A percentile compares a stretch with the other conserved stretches of the same genome.
Conservation (phyloP, 2,888 invertebrate genomes). For the Trachelus iudaicus region DNA sequence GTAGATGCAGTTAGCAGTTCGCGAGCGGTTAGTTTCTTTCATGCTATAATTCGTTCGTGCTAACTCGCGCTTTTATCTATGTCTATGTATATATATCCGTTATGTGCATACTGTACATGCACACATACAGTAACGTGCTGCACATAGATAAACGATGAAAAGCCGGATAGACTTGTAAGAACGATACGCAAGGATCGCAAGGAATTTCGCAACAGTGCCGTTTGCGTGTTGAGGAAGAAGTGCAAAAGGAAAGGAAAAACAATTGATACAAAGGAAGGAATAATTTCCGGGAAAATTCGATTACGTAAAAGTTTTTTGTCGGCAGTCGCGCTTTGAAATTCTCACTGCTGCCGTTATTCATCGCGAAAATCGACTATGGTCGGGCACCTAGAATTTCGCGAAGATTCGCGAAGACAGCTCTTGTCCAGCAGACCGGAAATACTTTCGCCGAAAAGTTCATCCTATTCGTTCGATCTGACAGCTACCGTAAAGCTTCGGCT, state of each 20-base stretch:
- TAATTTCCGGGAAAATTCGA: background rate
- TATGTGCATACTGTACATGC: background rate
- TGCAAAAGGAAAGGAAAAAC: background rate
- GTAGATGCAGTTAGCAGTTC: background rate
- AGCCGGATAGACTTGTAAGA: background rate
- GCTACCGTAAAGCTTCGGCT: background rate
- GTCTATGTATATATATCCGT: background rate
- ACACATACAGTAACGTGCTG: background rate
- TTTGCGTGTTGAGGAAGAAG: background rate
- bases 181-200: background rate
- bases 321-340: background rate
- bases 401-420: background rate
- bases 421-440: background rate
- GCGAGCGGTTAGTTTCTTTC: background rate
- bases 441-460: background rate
- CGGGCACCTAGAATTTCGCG: background rate
- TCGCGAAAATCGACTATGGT: background rate
- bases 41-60: background rate
- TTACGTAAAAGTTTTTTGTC: background rate
- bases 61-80: background rate
- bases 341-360: background rate
- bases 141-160: background rate
- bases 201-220: background rate
- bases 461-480: background rate
- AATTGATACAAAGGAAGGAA: background rate